Conservation (phyloP, 1,140 invertebrate species). For the Dendroctonus valens region DNA sequence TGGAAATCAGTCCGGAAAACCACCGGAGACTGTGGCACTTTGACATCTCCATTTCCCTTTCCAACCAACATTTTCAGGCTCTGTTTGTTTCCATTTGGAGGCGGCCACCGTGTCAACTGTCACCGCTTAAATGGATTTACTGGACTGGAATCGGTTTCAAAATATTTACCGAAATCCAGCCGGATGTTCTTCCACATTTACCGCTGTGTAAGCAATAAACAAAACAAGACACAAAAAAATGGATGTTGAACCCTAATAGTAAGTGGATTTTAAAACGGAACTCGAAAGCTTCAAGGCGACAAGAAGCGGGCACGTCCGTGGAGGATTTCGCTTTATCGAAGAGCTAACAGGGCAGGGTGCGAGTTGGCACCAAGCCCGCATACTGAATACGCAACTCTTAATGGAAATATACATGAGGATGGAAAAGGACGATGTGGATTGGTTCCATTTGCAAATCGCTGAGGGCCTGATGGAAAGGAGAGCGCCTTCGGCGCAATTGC, state of each 20-base stretch:
- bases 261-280: too few species aligned
- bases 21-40: slow-evolving; percentile 6
- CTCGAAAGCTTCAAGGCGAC: too few species aligned
- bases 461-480: too few species aligned
- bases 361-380: slow-evolving; percentile 42
- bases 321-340: slow-evolving; percentile 50
- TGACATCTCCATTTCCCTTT: slow-evolving; percentile 29
- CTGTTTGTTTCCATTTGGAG: slow-evolving; percentile 23
- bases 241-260: too few species aligned
- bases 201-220: too few species aligned
- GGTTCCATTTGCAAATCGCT: slow-evolving; percentile 38
- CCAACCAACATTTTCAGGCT: slow-evolving; percentile 20
- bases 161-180: too few species aligned
- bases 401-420: slow-evolving; percentile 50
- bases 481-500: too few species aligned
- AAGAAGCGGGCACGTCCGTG: slow-evolving; percentile 39
- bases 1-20: too few species aligned
- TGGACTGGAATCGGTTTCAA: too few species aligned
- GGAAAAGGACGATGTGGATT: slow-evolving; percentile 38
- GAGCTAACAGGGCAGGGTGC: slow-evolving; percentile 47
- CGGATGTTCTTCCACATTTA: too few species aligned
- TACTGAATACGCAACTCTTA: slow-evolving; percentile 46
- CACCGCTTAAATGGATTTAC: slow-evolving; percentile 1
- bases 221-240: too few species aligned
- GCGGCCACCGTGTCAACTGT: not conserved